These are phyloP conservation scores for Mola mola DNA, from an alignment of 2,113 vertebrate species.

Conservation along the genomic window DNA sequence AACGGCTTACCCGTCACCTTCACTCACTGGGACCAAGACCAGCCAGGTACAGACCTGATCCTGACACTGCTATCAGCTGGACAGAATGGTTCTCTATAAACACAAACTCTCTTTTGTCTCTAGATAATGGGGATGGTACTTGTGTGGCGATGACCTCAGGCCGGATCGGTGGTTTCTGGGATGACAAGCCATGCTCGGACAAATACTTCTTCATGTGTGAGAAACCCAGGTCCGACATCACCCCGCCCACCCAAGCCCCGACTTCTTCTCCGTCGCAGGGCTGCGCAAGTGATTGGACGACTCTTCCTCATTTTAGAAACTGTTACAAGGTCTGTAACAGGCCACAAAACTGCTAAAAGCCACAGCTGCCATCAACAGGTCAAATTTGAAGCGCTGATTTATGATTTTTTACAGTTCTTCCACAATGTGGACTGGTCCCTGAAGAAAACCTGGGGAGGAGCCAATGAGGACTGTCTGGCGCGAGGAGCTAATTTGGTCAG, in stretches of 20 bases:
- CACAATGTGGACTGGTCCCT: constrained; percentile 70
- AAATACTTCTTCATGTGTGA: constrained; percentile 77
- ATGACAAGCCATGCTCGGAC: constrained; percentile 72
- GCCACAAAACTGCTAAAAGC: neutral
- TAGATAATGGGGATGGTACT: constrained; percentile 75
- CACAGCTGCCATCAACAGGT: neutral
- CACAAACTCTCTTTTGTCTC: neutral
- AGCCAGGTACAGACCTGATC: constrained; percentile 72
- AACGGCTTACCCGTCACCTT: constrained; percentile 70
- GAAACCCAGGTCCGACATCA: constrained; percentile 74
- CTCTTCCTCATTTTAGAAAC: constrained; percentile 67
- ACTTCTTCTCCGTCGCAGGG: constrained; percentile 66
- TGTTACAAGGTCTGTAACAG: constrained; percentile 73
- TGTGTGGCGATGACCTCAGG: constrained; percentile 82
- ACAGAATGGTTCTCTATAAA: neutral
- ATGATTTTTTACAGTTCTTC: constrained; percentile 71
- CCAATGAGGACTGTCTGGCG: constrained; percentile 74
- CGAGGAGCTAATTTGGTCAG: constrained; percentile 79
- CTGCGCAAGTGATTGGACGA: constrained; percentile 67
- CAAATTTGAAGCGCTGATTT: neutral
- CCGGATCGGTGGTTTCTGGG: constrained; percentile 79
- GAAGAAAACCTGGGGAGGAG: constrained; percentile 81
- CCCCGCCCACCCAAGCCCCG: constrained; percentile 75
- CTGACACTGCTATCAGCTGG: neutral
- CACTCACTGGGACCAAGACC: constrained; percentile 81